These are phyloP conservation scores for Agrochola circellaris DNA, from an alignment of 2,888 invertebrate species.

Conservation along the genomic window DNA sequence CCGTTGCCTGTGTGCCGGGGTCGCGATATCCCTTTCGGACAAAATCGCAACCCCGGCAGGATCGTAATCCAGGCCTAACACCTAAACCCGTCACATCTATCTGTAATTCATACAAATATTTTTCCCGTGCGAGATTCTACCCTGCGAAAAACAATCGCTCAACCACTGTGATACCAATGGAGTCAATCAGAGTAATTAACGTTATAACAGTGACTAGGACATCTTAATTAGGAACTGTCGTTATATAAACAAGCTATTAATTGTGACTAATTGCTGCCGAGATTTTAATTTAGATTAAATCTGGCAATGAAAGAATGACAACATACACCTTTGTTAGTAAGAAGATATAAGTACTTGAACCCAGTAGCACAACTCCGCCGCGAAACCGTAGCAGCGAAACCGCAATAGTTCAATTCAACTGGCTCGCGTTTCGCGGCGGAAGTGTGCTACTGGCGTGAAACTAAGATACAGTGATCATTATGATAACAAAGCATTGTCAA, in stretches of 20 bases:
- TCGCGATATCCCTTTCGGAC: too few species aligned
- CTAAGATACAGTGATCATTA: not conserved
- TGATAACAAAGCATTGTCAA: not conserved
- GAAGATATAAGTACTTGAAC: too few species aligned
- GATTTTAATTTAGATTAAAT: conserved; percentile 50
- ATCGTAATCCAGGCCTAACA: too few species aligned
- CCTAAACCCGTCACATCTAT: too few species aligned
- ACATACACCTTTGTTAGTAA: too few species aligned
- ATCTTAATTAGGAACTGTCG: conserved; percentile 31
- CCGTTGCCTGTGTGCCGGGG: too few species aligned
- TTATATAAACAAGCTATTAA: conserved; percentile 26
- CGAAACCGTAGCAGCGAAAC: too few species aligned
- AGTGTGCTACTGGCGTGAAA: not conserved
- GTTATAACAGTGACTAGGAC: conserved; percentile 36
- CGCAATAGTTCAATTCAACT: too few species aligned
- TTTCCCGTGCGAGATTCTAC: not conserved
- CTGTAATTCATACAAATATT: not conserved
- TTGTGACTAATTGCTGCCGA: conserved; percentile 34
- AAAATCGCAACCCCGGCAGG: too few species aligned
- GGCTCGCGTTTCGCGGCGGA: too few species aligned
- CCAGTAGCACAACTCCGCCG: too few species aligned
- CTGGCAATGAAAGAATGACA: conserved; percentile 25
- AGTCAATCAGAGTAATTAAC: conserved; percentile 18
- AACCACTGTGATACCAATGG: not conserved
- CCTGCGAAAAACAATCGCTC: not conserved